Conservation (phyloP, 2,888 invertebrate species). For the Xestoiulus laeticollis region DNA sequence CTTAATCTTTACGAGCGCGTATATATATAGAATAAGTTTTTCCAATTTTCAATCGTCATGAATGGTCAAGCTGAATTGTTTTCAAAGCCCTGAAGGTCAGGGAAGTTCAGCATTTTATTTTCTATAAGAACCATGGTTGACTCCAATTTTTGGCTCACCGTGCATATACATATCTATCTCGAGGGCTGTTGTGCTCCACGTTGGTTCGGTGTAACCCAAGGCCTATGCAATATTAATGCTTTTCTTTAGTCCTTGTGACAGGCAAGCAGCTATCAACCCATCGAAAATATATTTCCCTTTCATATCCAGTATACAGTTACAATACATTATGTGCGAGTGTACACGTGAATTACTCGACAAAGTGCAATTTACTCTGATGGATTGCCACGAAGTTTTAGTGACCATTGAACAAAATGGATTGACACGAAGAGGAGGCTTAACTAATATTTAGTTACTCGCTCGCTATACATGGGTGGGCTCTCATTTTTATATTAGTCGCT, state of each 20-base stretch:
- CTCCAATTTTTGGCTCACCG: not conserved
- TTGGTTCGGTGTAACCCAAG: not conserved
- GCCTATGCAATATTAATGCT: not conserved
- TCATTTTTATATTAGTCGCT: not conserved
- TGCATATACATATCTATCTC: not conserved
- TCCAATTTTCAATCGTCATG: no score
- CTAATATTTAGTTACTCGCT: conserved; percentile 13
- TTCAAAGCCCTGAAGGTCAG: no score
- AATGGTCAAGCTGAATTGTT: no score
- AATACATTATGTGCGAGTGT: conserved; percentile 28
- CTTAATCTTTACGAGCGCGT: no score
- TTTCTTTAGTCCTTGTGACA: conserved; percentile 37
- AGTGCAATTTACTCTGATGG: conserved; percentile 20
- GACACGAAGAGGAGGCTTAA: conserved; percentile 13
- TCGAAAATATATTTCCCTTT: conserved; percentile 37
- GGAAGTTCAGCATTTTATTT: no score
- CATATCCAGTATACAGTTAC: conserved; percentile 29
- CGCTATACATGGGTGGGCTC: not conserved
- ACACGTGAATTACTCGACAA: conserved; percentile 29
- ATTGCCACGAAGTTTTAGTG: conserved; percentile 1
- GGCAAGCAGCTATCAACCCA: conserved; percentile 14
- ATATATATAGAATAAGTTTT: no score
- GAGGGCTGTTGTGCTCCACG: not conserved
- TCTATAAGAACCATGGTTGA: no score
- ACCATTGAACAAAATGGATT: not conserved